A percentile compares a stretch with the other conserved stretches of the same genome.
phyloP scores from a whole-genome alignment of 2,113 vertebrate genomes.

The Dasyornis broadbenti region DNA sequence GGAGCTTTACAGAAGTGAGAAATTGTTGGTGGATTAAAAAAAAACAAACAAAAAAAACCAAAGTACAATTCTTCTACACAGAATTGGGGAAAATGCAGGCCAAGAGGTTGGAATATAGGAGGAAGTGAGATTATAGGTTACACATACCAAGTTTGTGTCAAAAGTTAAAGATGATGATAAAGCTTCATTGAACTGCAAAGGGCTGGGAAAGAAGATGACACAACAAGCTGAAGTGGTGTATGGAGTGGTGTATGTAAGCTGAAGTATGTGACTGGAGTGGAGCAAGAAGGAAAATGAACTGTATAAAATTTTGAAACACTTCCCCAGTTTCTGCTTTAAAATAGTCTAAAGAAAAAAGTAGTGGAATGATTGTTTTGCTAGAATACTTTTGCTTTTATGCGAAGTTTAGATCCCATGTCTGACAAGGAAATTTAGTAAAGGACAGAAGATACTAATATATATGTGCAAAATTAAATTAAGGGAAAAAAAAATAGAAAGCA shows the following conservation, averaged over 20 bases:
- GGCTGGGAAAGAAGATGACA: neutral
- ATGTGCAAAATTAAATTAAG: neutral
- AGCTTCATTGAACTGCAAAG: neutral
- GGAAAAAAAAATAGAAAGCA: neutral
- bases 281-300: neutral
- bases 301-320: neutral
- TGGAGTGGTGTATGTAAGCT: neutral
- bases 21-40: neutral
- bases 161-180: neutral
- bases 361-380: neutral
- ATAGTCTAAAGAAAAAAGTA: neutral
- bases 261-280: neutral
- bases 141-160: neutral
- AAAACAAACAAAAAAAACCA: neutral
- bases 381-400: neutral
- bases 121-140: slow-evolving; percentile 44
- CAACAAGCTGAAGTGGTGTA: neutral
- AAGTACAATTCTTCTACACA: neutral
- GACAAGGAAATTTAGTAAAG: neutral
- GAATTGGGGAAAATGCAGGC: neutral
- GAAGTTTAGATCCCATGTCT: neutral
- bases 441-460: neutral
- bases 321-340: neutral
- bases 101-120: neutral
- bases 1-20: slow-evolving; percentile 11